Evolutionary conservation across 2,888 invertebrate genomes (phyloP).

Genomic region (Drosophila ezoana): DNA sequence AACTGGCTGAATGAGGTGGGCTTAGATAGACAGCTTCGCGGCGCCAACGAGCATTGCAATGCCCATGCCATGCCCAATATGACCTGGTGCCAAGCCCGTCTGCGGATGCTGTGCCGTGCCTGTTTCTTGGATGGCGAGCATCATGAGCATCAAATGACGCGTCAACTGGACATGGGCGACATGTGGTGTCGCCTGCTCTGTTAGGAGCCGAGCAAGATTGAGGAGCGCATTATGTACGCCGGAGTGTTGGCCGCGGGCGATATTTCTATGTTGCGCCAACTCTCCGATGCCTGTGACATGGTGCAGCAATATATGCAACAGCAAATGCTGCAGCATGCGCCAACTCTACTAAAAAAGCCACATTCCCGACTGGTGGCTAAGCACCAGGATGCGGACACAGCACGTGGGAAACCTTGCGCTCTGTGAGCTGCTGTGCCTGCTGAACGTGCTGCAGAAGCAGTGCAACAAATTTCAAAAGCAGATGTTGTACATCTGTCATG

Average conservation of each 20-base stretch:
- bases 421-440: background rate
- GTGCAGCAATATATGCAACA: background rate
- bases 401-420: background rate
- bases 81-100: slow-evolving; percentile 90
- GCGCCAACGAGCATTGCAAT: slow-evolving; percentile 87
- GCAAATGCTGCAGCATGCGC: background rate
- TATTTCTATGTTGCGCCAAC: background rate
- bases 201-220: background rate
- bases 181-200: background rate
- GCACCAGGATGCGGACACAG: no score
- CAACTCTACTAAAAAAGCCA: slow-evolving; percentile 5
- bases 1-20: slow-evolving; percentile 17
- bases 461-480: background rate
- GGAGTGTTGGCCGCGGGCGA: background rate
- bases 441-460: background rate
- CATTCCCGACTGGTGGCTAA: slow-evolving; percentile 6
- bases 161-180: background rate
- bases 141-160: background rate
- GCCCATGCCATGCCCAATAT: slow-evolving; percentile 88
- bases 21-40: slow-evolving; percentile 7
- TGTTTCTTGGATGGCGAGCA: background rate
- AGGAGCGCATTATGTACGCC: background rate
- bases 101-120: slow-evolving; percentile 82
- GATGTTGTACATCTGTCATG: background rate
- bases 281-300: background rate